Conservation (phyloP, 1,140 invertebrate species). For the Periplaneta americana region DNA sequence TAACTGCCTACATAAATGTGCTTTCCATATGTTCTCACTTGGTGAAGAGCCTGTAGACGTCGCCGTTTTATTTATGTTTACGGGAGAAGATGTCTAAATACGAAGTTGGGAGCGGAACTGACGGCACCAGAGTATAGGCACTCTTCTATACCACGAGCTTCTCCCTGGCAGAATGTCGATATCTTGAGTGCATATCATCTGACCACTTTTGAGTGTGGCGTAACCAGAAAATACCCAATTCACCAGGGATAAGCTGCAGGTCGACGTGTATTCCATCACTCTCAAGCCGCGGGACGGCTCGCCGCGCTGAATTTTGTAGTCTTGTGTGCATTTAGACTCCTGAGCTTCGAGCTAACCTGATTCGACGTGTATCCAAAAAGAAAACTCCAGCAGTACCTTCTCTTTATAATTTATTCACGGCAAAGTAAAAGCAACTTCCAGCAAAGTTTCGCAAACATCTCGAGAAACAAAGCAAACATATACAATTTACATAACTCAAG, state of each 20-base stretch:
- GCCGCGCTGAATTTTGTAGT: background rate
- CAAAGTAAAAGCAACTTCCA: background rate
- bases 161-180: background rate
- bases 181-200: background rate
- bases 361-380: background rate
- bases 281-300: background rate
- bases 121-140: no score
- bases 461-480: no score
- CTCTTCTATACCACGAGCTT: background rate
- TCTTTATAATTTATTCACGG: background rate
- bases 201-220: background rate
- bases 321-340: background rate
- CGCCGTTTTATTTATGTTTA: no score
- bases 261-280: background rate
- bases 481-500: no score
- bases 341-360: background rate
- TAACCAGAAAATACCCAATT: background rate
- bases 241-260: background rate
- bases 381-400: background rate
- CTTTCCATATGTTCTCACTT: no score
- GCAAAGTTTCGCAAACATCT: no score
- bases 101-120: no score
- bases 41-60: no score
- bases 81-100: no score
- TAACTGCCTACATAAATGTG: no score